Base-by-base conservation (phyloP, 2,113 vertebrate genomes). In the Monarcha castaneiventris region DNA sequence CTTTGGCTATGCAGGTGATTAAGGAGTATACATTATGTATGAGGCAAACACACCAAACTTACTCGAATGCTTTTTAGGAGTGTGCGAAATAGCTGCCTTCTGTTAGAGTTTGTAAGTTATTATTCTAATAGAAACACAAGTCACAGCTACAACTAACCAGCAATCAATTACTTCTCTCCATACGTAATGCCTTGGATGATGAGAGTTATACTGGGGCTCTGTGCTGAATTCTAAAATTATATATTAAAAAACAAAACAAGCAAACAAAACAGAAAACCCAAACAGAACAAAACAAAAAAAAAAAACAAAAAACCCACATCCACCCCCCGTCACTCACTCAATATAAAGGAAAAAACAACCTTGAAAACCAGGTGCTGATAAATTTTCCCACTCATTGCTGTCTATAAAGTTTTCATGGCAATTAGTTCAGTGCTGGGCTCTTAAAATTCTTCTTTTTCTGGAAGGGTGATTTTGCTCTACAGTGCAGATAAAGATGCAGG, bases 1-100 rank as follows among this genome's bases (percentile, higher is more conserved):
- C 93, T 87, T 97, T 94, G 92, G 96, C 96, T 97, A 66, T 96
- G 95, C 95, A 94, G 93, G 84, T 97, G 96, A 96, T 98, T 98
- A 97, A 96, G 92, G 79, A 64, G 35, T 82, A 97, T 98, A 68
- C 93, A 97, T 98, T 97, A 98, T 98, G 95, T 87, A 98, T 98
- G 96, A 97, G 56, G 94, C 82, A 91, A 96, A 94, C 72, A 95
- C 48, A 95, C 81, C 91, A 96, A 97, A 97, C 75, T 97, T 93
- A 67, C 59, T 94, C 16, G 67, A 96, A 96, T 82, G 84, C 44
- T 93, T 97, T 96, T 94, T 84, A 91, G 92, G 82, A 92, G 51
- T 88, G 86, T 97, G 91, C 87, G 92, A 95, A 97, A 97, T 90
- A 95, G 87, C 71, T 95, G 61, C 83, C 90, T 89, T 94, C 56